Evolutionary conservation across 2,113 vertebrate species (phyloP).

Genomic region (Ploceus nigricollis): DNA sequence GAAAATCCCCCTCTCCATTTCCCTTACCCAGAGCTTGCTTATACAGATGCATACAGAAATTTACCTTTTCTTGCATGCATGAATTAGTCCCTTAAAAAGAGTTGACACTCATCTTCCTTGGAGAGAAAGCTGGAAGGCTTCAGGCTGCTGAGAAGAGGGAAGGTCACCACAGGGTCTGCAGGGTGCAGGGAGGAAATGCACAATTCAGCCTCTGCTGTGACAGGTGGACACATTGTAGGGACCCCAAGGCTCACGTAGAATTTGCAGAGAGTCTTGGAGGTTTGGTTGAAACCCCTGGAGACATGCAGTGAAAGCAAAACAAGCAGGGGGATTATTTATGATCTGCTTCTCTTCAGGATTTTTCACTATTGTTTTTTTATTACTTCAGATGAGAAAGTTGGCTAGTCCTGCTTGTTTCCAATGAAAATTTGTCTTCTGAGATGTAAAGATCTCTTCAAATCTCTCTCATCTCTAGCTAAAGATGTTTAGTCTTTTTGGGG

Average conservation of each 20-base stretch:
- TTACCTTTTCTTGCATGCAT: neutral
- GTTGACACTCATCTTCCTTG: neutral
- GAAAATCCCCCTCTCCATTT: neutral
- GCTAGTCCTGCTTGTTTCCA: neutral
- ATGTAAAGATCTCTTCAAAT: neutral
- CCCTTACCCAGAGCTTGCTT: neutral
- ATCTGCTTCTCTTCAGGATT: neutral
- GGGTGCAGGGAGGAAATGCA: rapidly evolving
- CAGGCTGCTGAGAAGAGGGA: neutral
- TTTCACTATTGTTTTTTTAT: neutral
- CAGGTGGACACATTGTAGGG: neutral
- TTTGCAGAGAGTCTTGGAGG: neutral
- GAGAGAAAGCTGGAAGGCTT: neutral
- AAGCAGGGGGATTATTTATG: neutral
- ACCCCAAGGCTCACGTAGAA: neutral
- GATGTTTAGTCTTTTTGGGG: neutral
- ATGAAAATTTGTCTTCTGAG: neutral
- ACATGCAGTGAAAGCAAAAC: neutral
- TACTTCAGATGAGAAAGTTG: neutral
- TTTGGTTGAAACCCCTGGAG: neutral
- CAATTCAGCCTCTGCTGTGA: neutral
- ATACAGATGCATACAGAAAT: neutral
- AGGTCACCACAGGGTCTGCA: neutral
- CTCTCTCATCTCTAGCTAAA: too few relatives aligned
- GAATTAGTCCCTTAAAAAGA: neutral